Base-by-base conservation (phyloP, 2,888 invertebrate genomes). In the Chloroclysta siterata region DNA sequence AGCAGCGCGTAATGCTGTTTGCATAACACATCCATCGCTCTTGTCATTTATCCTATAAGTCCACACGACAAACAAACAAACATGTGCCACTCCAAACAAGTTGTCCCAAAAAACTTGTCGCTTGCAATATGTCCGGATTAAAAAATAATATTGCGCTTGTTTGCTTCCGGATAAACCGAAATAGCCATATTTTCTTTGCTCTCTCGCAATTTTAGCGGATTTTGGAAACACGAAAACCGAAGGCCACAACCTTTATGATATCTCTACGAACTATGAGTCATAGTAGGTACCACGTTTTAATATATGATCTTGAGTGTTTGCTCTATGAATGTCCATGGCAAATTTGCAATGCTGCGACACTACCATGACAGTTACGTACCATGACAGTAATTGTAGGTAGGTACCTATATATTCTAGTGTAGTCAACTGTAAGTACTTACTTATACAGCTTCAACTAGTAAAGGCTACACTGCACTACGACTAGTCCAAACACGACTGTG, bases 41-140 rank as follows among this genome's bases (percentile, higher is more conserved):
- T 67, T 74, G 79, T 76, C 77, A 81, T 82, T 78, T 76, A 76
- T 72, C 69, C 73, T 73, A 74, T 69, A 67, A 76, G 78, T 77
- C 74, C 72, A 72, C 74, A 72, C 70, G 76, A 78, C 71, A 78
- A 80, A 82, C 81, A 86, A 82, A 84, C 82, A 85, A 80, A 83
- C 77, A 79, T 69, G 70, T 69, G 70, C 52, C 70, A 73, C 73
- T 69, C 68, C 68, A 74, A 65, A 66, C 73, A 75, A 73, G 70
- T 76, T 75, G 71, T 70, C 79, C 81, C 77, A 78, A 79, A 22
- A 79, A 82, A 80, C 72, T 78, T 78, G 74, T 77, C 88, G 89
- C 81, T 66, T 86, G 90, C 90, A 90, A 90, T 90, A 90, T 90
- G 88, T 80, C 72, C 80, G 88, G 89, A 87, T 90, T 89, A 88